phyloP scores from a whole-genome alignment of 23 tunicate species.

The Ciona savignyi region DNA sequence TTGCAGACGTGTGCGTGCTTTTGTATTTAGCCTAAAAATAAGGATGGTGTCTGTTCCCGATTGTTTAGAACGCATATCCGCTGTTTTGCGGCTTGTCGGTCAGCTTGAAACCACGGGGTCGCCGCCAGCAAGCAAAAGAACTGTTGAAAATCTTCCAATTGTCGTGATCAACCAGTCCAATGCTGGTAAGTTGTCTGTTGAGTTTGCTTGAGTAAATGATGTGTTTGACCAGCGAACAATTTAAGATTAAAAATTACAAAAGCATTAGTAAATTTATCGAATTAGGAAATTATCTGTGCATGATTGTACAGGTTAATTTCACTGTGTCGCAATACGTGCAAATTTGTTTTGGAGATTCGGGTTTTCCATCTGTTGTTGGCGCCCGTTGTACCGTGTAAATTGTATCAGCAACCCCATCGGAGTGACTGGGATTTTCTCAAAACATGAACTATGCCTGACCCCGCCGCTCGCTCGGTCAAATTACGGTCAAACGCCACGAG shows the following conservation, averaged over 20 bases:
- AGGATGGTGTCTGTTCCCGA: not conserved
- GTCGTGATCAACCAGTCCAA: not conserved
- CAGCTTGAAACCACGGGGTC: not conserved
- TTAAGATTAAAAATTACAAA: too few species aligned
- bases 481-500: constrained; percentile 1
- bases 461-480: not conserved
- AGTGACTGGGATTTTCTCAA: not conserved
- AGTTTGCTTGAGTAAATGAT: too few species aligned
- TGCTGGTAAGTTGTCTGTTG: not conserved
- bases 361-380: too few species aligned
- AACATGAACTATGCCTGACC: not conserved
- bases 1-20: too few species aligned
- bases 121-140: not conserved
- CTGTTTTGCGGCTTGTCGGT: not conserved
- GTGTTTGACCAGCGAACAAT: too few species aligned
- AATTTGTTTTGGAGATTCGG: too few species aligned
- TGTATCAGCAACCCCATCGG: constrained; percentile 1
- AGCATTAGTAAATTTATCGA: too few species aligned
- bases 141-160: not conserved
- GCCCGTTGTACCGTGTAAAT: not conserved
- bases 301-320: too few species aligned
- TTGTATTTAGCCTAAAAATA: too few species aligned
- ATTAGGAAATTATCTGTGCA: too few species aligned
- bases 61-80: not conserved
- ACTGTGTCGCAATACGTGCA: too few species aligned